Evolutionary conservation across 1,140 invertebrate species (phyloP).

Genomic region (Mizuhopecten yessoensis): DNA sequence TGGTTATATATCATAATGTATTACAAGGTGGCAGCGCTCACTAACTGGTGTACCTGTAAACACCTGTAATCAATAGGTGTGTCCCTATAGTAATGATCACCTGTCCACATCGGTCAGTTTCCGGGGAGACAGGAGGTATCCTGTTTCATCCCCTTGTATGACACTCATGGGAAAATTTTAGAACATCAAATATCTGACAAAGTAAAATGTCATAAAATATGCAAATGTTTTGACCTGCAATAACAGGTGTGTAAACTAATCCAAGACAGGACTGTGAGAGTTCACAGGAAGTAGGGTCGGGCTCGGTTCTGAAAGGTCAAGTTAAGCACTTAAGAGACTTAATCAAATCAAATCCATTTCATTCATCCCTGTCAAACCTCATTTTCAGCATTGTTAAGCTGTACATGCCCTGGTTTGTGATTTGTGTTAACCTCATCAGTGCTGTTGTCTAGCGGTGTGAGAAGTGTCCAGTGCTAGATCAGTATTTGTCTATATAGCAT

Average conservation of each 20-base stretch:
- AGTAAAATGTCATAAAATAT: neutral
- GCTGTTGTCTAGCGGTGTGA: too few species aligned
- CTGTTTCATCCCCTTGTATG: neutral
- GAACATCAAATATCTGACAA: neutral
- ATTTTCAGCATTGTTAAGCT: neutral
- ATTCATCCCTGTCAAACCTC: neutral
- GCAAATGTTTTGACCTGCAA: slow-evolving; percentile 6
- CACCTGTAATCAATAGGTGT: neutral
- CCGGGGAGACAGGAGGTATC: neutral
- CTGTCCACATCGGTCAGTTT: slow-evolving; percentile 13
- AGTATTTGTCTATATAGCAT: too few species aligned
- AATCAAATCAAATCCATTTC: neutral
- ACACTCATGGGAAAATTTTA: slow-evolving; percentile 27
- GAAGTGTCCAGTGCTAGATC: too few species aligned
- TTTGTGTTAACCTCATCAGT: neutral
- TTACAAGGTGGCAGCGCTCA: neutral
- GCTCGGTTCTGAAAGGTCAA: neutral
- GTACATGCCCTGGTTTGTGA: neutral
- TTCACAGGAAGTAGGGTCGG: too few species aligned
- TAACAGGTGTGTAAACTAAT: neutral
- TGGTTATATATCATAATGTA: neutral
- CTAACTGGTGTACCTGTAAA: neutral
- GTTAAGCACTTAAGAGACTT: neutral
- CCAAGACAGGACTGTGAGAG: neutral
- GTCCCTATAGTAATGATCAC: neutral